Conservation (phyloP, 2,888 invertebrate genomes). For the Lissocephala sabroskyi region DNA sequence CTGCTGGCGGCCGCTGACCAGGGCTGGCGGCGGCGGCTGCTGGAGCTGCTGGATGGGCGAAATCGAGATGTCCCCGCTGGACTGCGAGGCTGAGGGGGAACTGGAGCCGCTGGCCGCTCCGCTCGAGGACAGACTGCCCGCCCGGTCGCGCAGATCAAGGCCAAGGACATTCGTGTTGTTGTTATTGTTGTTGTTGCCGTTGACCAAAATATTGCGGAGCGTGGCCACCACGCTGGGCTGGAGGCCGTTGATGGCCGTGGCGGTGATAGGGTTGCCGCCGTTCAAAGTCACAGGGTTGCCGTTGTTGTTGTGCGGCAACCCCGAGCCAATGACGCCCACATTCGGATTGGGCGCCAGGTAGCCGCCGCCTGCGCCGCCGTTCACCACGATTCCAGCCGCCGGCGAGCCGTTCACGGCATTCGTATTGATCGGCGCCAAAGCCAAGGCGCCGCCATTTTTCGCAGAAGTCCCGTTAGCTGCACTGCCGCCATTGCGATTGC, state of each 20-base stretch:
- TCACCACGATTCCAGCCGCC: background rate
- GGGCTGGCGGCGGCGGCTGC: conserved; percentile 14
- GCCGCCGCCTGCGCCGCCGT: background rate
- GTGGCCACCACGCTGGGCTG: conserved; percentile 45
- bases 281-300: no score
- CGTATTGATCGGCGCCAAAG: conserved; percentile 74
- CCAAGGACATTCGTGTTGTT: conserved; percentile 46
- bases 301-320: conserved; percentile 51
- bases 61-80: conserved; percentile 79
- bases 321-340: conserved; percentile 69
- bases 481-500: conserved; percentile 75
- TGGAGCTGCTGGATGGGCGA: conserved; percentile 58
- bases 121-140: conserved; percentile 84
- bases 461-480: conserved; percentile 14
- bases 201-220: conserved; percentile 46
- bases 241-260: conserved; percentile 16
- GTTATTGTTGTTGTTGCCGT: conserved; percentile 17
- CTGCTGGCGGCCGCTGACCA: conserved; percentile 28
- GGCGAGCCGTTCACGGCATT: conserved; percentile 8
- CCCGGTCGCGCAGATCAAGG: conserved; percentile 76
- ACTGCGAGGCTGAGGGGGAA: conserved; percentile 84
- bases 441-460: conserved; percentile 72
- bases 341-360: conserved; percentile 60
- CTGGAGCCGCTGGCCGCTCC: conserved; percentile 85
- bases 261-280: conserved; percentile 6